These are phyloP conservation scores for Molanna angustata DNA, from an alignment of 2,888 invertebrate genomes.

Conservation along the genomic window DNA sequence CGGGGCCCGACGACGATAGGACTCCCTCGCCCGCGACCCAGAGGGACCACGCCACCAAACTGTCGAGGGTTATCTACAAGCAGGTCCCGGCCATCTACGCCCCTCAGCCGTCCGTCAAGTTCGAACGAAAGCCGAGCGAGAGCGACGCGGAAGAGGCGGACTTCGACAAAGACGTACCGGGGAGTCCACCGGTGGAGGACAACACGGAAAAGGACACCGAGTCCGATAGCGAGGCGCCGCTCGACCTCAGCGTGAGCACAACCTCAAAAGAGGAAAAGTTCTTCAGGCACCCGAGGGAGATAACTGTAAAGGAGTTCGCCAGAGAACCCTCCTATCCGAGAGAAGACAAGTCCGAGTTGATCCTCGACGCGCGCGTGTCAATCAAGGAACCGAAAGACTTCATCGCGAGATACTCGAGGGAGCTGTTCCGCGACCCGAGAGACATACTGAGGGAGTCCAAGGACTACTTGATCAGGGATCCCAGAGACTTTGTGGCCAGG, in stretches of 20 bases:
- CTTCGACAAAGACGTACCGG: constrained; percentile 18
- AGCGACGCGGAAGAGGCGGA: constrained; percentile 33
- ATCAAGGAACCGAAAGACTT: constrained; percentile 36
- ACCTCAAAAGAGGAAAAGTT: constrained; percentile 32
- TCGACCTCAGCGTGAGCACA: constrained; percentile 70
- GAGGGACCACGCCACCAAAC: constrained; percentile 28
- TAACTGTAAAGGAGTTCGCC: constrained; percentile 53
- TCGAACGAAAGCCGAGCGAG: constrained; percentile 28
- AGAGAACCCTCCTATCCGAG: constrained; percentile 42
- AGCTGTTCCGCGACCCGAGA: constrained; percentile 45
- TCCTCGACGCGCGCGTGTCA: constrained; percentile 31
- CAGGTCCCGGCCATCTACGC: constrained; percentile 33
- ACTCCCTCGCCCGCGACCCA: constrained; percentile 10
- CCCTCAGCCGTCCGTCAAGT: constrained; percentile 23
- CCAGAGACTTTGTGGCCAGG: constrained; percentile 35
- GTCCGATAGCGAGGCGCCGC: constrained; percentile 63
- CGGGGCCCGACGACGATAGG: constrained; percentile 2
- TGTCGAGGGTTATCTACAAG: constrained; percentile 27
- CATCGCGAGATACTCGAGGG: constrained; percentile 34
- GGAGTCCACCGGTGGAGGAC: constrained; percentile 28
- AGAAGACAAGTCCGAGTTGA: constrained; percentile 26
- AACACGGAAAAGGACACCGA: constrained; percentile 37
- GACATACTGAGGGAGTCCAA: constrained; percentile 54
- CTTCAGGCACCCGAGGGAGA: constrained; percentile 45
- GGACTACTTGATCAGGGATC: constrained; percentile 44